phyloP scores from a whole-genome alignment of 2,113 vertebrate genomes.

The Solenodon paradoxus region DNA sequence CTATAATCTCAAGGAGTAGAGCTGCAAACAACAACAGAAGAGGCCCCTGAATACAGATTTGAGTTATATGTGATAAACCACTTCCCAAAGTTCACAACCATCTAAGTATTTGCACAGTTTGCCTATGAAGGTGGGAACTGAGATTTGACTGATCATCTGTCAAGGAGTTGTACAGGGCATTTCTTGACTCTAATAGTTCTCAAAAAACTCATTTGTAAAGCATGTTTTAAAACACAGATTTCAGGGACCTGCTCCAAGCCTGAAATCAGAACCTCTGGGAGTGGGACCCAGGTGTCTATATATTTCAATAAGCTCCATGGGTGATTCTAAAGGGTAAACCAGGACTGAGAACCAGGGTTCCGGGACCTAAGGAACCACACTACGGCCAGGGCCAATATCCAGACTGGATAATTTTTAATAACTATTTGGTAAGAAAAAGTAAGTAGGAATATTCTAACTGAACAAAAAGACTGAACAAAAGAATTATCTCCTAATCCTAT shows the following conservation, averaged over 20 bases:
- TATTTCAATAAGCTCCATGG: background rate
- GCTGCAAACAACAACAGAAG: background rate
- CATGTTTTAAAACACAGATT: background rate
- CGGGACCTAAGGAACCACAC: background rate
- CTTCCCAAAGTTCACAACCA: background rate
- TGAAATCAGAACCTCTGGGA: background rate
- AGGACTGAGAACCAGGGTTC: background rate
- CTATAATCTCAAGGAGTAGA: background rate
- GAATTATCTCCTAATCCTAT: background rate
- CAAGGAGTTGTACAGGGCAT: background rate
- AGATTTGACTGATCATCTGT: background rate
- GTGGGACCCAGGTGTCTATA: too few species aligned
- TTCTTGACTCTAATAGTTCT: background rate
- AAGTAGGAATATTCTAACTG: background rate
- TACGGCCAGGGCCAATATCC: background rate
- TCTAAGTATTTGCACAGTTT: background rate
- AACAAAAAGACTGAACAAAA: background rate
- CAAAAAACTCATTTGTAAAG: background rate
- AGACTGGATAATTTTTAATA: background rate
- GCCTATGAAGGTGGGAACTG: background rate
- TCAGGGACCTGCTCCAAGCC: too few species aligned
- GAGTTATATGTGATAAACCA: background rate
- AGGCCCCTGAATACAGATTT: background rate
- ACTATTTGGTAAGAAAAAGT: background rate
- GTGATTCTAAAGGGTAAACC: background rate